Evolutionary conservation across 2,797 vertebrate species (phyloP), one percentile per base, ranked within the genome.

Genomic region (Manis crassicaudata): DNA sequence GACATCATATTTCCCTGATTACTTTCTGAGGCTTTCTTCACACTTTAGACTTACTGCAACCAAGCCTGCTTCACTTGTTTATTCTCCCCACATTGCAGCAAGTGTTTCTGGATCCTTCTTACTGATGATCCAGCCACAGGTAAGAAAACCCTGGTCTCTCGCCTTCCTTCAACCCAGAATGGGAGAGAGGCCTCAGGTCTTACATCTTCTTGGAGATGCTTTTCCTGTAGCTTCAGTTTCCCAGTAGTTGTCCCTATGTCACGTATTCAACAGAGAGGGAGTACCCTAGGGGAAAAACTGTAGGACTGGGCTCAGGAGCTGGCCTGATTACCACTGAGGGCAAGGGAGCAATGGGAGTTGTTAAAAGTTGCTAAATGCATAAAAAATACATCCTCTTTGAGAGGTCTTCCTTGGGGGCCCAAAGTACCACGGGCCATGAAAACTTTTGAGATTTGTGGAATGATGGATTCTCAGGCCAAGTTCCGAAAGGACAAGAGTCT

Each of bases 331-430:
- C 82, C 83, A 5, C 79, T 91, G 77, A 91, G 76, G 25, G 21
- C 8, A n/a, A 75, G 5, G 68, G n/a, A 95, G 65, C 94, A 84
- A 63, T 77, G 86, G 97, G 96, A 92, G 79, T 93, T 96, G 76
- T 97, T 98, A 94, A 96, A 97, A 96, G 82, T 96, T 94, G 94
- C 35, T 90, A 52, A 76, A 27, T 37, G 77, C 93, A 77, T 97
- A 35, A 89, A 88, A 92, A 93, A 25, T 83, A 80, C 16, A 25
- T 35, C 60, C 10, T 83, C 29, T 88, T 70, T 60, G 14, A 63
- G 58, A 90, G 4, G 14, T 80, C 58, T 73, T 52, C 88, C 32
- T 92, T 63, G 16, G 32, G 32, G 43, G 10, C 21, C 9, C 46
- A 73, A 90, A 63, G 17, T 29, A 75, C 80, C 90, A 84, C 85